Evolutionary conservation across 2,888 invertebrate species (phyloP), one percentile per base, ranked within the genome.

Genomic region (Orthonevra nobilis): DNA sequence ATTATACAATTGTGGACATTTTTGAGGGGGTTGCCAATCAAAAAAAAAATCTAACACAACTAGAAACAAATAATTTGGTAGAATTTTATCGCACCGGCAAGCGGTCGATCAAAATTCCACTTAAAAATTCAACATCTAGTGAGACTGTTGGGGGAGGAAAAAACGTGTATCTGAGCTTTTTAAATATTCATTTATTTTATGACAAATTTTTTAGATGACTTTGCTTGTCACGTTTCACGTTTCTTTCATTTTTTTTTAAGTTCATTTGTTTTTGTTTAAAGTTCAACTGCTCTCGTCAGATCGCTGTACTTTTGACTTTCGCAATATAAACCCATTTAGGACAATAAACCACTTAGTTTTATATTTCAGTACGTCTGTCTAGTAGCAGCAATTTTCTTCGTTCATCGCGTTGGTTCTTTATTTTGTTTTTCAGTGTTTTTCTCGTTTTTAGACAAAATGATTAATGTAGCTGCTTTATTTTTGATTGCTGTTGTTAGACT

Each of bases 61-160:
- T 52, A 17, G 44, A 52, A 64, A 64, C 63, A 64, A 64, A 77
- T 77, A 64, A 77, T 77, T 77, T 77, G 61, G 61, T 75, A 46
- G 58, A 64, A n/a, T 60, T 60, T 38, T 34, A 52, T 40, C 58
- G 30, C 42, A 56, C 66, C 58, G 38, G 46, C 70, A 60, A 58
- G 64, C 38, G 58, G 52, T 44, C 54, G 70, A 77, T 77, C 72
- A 64, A n/a, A 60, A 66, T 72, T 60, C 30, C 58, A 64, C 52
- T 77, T 46, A 77, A 77, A 46, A 36, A 64, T 77, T 72, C 46
- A 72, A 61, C 69, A 61, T 28, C 26, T 23, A 23, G n/a, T n/a
- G n/a, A n/a, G n/a, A n/a, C n/a, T n/a, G n/a, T n/a, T n/a, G n/a
- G n/a, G n/a, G n/a, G n/a, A n/a, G n/a, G n/a, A n/a, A n/a, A n/a